These are phyloP conservation scores for Cosmia trapezina DNA, from an alignment of 2,888 invertebrate species.

Conservation along the genomic window DNA sequence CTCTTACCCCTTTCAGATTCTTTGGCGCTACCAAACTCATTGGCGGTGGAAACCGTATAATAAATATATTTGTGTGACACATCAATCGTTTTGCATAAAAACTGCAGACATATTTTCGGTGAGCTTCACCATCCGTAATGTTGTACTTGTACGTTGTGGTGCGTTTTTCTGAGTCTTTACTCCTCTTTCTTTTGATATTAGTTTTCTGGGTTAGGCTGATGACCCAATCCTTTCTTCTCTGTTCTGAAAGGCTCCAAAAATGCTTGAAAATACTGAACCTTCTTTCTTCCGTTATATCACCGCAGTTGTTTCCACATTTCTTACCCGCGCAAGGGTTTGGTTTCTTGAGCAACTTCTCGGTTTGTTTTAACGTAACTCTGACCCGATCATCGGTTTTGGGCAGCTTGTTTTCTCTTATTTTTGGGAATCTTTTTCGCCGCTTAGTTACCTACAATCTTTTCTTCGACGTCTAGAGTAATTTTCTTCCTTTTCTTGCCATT, in stretches of 20 bases:
- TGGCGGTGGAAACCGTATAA: too few relatives aligned
- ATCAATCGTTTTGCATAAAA: background rate
- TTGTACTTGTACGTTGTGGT: conserved; percentile 6
- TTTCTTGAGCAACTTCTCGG: background rate
- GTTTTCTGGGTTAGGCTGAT: too few relatives aligned
- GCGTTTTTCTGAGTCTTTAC: too few relatives aligned
- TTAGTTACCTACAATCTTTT: background rate
- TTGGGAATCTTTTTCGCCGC: background rate
- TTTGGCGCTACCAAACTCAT: too few relatives aligned
- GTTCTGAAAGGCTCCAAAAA: too few relatives aligned
- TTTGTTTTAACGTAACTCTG: background rate
- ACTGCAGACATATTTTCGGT: conserved; percentile 4
- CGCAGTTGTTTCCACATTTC: background rate
- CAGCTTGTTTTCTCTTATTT: background rate
- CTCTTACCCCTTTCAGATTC: too few relatives aligned
- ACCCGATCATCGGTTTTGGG: background rate
- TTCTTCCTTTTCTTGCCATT: too few relatives aligned
- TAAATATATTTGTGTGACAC: conserved; percentile 2
- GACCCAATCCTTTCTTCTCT: too few relatives aligned
- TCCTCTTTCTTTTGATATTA: too few relatives aligned
- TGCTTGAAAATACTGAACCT: too few relatives aligned
- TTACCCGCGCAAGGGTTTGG: background rate
- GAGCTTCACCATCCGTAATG: background rate
- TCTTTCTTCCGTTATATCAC: background rate
- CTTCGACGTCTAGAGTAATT: background rate